These are phyloP conservation scores for Oceanodroma leucorhoa DNA, from an alignment of 2,797 vertebrate species.

Conservation along the genomic window DNA sequence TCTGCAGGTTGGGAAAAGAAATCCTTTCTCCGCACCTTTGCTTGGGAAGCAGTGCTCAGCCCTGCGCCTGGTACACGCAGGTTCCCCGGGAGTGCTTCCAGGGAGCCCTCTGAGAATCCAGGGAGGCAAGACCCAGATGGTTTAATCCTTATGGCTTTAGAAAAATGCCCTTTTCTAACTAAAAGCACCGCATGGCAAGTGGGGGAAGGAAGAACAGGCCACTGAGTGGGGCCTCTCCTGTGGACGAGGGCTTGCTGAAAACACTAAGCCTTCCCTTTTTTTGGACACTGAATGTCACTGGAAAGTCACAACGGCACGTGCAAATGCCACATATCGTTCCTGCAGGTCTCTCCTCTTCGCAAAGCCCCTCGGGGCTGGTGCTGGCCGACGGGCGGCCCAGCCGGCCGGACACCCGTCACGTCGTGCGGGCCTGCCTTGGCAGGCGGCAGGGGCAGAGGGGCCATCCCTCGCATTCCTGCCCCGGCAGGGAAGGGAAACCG, in stretches of 20 bases:
- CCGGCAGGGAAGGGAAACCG: not conserved
- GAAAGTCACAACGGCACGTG: fast-evolving
- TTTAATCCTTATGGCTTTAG: not conserved
- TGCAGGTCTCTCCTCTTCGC: not conserved
- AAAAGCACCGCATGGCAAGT: not conserved
- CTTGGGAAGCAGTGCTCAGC: not conserved
- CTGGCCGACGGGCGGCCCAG: fast-evolving
- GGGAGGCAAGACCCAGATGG: not conserved
- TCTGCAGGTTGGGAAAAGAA: not conserved
- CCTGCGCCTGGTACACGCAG: fast-evolving
- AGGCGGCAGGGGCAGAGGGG: fast-evolving
- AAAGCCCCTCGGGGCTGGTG: not conserved
- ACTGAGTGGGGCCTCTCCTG: not conserved
- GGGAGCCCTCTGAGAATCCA: not conserved
- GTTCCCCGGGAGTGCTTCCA: not conserved
- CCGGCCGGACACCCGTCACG: not conserved
- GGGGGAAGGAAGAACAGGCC: not conserved
- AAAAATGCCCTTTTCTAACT: not conserved
- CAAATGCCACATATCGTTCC: fast-evolving
- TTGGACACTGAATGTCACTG: not conserved
- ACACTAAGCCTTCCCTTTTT: not conserved
- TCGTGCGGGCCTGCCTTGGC: not conserved
- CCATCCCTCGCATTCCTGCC: not conserved
- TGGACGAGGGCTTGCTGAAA: not conserved
- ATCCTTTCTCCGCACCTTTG: not conserved